Conservation (phyloP, 1,140 invertebrate species). For the Zaprionus kolodkinae region DNA sequence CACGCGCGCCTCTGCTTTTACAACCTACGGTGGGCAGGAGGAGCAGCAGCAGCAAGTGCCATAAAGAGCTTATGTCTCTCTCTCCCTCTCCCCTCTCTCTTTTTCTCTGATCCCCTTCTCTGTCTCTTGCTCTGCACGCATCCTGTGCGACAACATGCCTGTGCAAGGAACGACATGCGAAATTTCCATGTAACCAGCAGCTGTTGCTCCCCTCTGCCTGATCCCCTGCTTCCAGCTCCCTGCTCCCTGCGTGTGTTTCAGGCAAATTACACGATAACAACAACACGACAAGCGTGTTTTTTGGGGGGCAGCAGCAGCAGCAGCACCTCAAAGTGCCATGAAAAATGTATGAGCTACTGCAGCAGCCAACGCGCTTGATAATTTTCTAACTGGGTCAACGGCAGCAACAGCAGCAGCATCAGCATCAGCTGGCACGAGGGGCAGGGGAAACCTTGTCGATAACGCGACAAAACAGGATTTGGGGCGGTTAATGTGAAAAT, state of each 20-base stretch:
- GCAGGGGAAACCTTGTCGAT: conserved; percentile 20
- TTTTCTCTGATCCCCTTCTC: neutral
- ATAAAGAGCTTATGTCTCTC: conserved; percentile 73
- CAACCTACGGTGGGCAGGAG: conserved; percentile 42
- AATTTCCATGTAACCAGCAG: conserved; percentile 62
- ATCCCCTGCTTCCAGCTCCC: neutral
- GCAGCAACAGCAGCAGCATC: neutral
- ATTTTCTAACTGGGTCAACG: conserved; percentile 59
- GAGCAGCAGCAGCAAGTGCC: conserved; percentile 33
- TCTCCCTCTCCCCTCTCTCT: neutral
- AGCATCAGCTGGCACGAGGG: conserved; percentile 9
- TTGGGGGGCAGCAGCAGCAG: neutral
- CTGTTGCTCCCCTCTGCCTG: conserved; percentile 12
- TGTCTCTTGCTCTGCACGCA: conserved; percentile 21
- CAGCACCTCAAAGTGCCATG: conserved; percentile 47
- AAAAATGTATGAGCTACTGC: conserved; percentile 58
- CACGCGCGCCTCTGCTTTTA: conserved; percentile 49
- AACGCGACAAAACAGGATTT: conserved; percentile 38
- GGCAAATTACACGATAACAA: conserved; percentile 49
- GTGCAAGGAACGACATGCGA: conserved; percentile 37
- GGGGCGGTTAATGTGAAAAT: conserved; percentile 71
- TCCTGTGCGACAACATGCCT: conserved; percentile 47
- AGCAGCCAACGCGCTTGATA: conserved; percentile 45
- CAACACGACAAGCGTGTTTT: conserved; percentile 32
- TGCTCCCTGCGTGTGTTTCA: conserved; percentile 29